Evolutionary conservation across 2,113 vertebrate species (phyloP).

Genomic region (Crotalus tigris): DNA sequence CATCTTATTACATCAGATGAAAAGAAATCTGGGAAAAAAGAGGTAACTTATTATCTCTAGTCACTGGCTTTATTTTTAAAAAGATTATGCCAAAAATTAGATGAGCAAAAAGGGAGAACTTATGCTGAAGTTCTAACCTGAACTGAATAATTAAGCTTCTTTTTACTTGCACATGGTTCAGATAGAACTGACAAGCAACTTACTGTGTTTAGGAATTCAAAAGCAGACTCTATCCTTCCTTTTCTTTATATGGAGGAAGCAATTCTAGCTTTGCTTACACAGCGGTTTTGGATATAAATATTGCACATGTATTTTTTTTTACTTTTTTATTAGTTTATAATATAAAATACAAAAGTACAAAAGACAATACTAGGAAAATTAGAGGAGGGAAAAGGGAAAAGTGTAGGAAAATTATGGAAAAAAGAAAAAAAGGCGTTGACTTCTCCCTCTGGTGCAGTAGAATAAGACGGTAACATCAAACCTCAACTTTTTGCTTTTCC

Average conservation of each 20-base stretch:
- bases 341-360: not conserved
- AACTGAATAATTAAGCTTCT: not conserved
- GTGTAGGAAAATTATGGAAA: not conserved
- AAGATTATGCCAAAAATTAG: not conserved
- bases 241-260: not conserved
- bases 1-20: not conserved
- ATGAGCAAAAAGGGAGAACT: not conserved
- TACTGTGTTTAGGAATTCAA: not conserved
- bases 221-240: not conserved
- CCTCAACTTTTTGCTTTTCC: not conserved
- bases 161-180: not conserved
- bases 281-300: not conserved
- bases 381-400: not conserved
- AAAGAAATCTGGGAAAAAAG: not conserved
- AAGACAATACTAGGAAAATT: not conserved
- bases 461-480: not conserved
- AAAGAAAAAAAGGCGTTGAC: not conserved
- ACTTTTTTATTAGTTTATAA: not conserved
- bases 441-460: not conserved
- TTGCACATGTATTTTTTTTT: not conserved
- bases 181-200: not conserved
- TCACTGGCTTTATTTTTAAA: not conserved
- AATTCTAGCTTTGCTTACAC: not conserved
- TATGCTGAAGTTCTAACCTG: not conserved
- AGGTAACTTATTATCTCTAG: not conserved